A percentile compares a stretch with the other conserved stretches of the same genome.
These are phyloP conservation scores for Sarcophaga subvicina DNA, from an alignment of 2,888 invertebrate genomes.

Conservation along the genomic window DNA sequence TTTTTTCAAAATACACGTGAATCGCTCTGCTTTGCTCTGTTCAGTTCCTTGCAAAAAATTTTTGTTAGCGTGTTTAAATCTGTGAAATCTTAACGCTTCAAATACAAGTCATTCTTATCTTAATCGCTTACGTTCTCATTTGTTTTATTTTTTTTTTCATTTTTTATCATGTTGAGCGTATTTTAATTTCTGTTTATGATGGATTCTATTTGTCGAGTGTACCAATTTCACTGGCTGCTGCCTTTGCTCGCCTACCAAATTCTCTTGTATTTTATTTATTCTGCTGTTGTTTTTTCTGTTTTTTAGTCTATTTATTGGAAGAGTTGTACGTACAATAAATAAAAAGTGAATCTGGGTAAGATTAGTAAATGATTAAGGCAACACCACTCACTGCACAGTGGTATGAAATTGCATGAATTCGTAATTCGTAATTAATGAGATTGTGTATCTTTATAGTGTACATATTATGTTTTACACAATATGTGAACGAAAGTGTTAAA, in stretches of 20 bases:
- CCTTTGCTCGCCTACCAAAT: slow-evolving; percentile 16
- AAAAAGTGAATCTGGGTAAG: slow-evolving; percentile 35
- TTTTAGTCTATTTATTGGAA: slow-evolving; percentile 34
- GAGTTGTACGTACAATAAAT: slow-evolving; percentile 27
- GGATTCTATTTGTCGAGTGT: slow-evolving; percentile 26
- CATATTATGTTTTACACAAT: neutral
- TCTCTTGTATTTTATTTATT: neutral
- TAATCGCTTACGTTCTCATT: slow-evolving; percentile 5
- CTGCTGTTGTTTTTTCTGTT: neutral
- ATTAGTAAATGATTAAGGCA: slow-evolving; percentile 5
- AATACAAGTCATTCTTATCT: slow-evolving; percentile 40
- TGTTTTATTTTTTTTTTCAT: neutral
- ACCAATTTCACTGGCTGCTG: slow-evolving; percentile 7
- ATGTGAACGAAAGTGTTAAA: too few species aligned
- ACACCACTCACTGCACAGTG: slow-evolving; percentile 19
- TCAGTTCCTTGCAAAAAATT: too few species aligned
- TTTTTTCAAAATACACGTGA: slow-evolving; percentile 56
- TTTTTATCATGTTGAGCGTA: slow-evolving; percentile 19
- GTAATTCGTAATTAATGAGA: neutral
- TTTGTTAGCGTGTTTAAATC: slow-evolving; percentile 33
- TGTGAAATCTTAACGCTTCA: slow-evolving; percentile 58
- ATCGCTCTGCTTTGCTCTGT: neutral
- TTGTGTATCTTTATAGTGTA: neutral
- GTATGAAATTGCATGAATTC: neutral
- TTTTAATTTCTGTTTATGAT: slow-evolving; percentile 37